phyloP scores from a whole-genome alignment of 2,888 invertebrate species.

The Marasmarcha lunaedactyla region DNA sequence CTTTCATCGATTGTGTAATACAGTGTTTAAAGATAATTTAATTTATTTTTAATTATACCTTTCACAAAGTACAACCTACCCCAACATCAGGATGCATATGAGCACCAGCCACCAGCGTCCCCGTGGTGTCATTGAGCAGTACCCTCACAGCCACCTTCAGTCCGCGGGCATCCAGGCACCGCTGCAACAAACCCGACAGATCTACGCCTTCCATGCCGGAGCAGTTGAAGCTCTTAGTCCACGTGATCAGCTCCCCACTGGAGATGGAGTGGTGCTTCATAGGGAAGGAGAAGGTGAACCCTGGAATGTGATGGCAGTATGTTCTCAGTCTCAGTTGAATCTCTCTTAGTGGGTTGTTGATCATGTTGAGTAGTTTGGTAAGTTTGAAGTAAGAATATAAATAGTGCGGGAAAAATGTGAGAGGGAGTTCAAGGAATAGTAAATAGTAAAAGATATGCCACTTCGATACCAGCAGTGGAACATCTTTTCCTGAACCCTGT shows the following conservation, averaged over 20 bases:
- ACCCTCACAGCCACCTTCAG: slow-evolving; percentile 77
- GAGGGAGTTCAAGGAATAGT: no score
- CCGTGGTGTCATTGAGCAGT: slow-evolving; percentile 83
- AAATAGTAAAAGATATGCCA: no score
- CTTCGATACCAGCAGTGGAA: no score
- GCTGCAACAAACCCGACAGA: slow-evolving; percentile 76
- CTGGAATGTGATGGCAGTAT: slow-evolving; percentile 38
- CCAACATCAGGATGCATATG: slow-evolving; percentile 72
- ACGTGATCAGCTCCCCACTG: slow-evolving; percentile 80
- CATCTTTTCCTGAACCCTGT: no score
- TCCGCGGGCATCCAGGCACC: slow-evolving; percentile 69
- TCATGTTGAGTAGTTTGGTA: no score
- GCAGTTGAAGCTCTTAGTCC: slow-evolving; percentile 88
- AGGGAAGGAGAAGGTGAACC: slow-evolving; percentile 89
- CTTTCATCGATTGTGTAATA: no score
- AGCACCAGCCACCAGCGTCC: slow-evolving; percentile 79
- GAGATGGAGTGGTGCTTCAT: slow-evolving; percentile 81
- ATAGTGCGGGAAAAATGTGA: no score
- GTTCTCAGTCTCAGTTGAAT: neutral
- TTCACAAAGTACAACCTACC: no score
- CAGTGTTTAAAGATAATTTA: no score
- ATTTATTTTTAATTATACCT: no score
- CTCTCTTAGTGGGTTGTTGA: no score
- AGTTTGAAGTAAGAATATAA: no score
- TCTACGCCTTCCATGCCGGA: slow-evolving; percentile 76